phyloP scores from a whole-genome alignment of 2,113 vertebrate species.

The Rhizomys pruinosus region DNA sequence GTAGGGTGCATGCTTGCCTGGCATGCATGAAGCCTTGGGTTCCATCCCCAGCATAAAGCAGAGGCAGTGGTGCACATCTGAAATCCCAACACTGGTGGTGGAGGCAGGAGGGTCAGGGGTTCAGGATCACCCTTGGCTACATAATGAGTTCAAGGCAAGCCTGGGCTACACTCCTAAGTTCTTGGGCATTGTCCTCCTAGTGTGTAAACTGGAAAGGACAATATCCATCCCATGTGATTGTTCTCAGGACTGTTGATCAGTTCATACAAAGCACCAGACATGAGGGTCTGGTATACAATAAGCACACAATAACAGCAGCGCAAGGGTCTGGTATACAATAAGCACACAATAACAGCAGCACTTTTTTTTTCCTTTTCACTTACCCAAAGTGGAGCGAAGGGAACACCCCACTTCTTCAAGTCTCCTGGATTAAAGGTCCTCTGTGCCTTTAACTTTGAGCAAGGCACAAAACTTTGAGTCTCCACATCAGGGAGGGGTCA shows the following conservation, averaged over 20 bases:
- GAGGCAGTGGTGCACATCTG: background rate
- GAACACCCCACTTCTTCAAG: background rate
- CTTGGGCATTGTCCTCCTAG: background rate
- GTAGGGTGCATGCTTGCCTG: background rate
- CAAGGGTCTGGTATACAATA: background rate
- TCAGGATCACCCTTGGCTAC: background rate
- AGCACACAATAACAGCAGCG: rapidly evolving
- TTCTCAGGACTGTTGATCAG: background rate
- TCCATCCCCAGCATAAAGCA: background rate
- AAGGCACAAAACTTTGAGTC: rapidly evolving
- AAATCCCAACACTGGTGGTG: background rate
- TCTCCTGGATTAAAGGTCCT: background rate
- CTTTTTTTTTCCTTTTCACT: background rate
- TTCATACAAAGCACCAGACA: background rate
- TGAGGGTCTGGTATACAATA: background rate
- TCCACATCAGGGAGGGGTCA: background rate
- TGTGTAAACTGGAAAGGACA: background rate
- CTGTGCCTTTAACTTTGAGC: background rate
- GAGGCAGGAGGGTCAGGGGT: background rate
- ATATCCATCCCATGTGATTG: rapidly evolving
- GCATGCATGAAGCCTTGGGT: background rate
- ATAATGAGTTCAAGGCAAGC: background rate
- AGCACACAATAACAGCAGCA: rapidly evolving
- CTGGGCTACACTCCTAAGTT: background rate
- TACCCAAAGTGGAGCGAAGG: background rate